Evolutionary conservation across 2,888 invertebrate genomes (phyloP).

Genomic region (Octodonta nipae): DNA sequence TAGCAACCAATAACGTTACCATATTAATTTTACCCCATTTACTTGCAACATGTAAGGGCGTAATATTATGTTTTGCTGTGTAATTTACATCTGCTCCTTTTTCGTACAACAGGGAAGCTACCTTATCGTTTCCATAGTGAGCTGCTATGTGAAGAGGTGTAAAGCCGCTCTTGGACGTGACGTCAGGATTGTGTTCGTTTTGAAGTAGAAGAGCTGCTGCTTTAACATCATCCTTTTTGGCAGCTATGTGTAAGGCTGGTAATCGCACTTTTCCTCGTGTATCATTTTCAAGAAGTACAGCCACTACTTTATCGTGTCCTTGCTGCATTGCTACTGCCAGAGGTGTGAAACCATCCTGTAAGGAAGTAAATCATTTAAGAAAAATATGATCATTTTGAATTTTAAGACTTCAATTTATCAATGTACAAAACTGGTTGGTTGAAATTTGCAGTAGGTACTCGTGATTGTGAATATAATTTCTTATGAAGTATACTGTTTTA

Average conservation of each 20-base stretch:
- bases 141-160: slow-evolving; percentile 97
- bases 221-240: slow-evolving; percentile 96
- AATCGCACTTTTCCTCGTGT: slow-evolving; percentile 88
- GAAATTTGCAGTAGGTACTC: too few species aligned
- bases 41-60: slow-evolving; percentile 94
- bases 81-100: slow-evolving; percentile 84
- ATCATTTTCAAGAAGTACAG: slow-evolving; percentile 89
- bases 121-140: slow-evolving; percentile 91
- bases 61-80: slow-evolving; percentile 93
- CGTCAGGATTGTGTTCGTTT: slow-evolving; percentile 94
- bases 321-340: slow-evolving; percentile 99
- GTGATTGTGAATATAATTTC: too few species aligned
- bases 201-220: slow-evolving; percentile 79
- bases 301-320: slow-evolving; percentile 92
- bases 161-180: slow-evolving; percentile 93
- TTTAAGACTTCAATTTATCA: too few species aligned
- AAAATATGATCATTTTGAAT: too few species aligned
- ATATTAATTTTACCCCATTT: slow-evolving; percentile 97
- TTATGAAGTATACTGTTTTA: too few species aligned
- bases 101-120: slow-evolving; percentile 54
- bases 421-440: too few species aligned
- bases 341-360: slow-evolving; percentile 92
- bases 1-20: slow-evolving; percentile 75
- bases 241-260: slow-evolving; percentile 94
- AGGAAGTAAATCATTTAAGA: too few species aligned